Percentiles rank a stretch among this genome's conserved stretches.
Evolutionary conservation across 1,140 invertebrate genomes (phyloP).

Genomic region (Caerostris darwini): DNA sequence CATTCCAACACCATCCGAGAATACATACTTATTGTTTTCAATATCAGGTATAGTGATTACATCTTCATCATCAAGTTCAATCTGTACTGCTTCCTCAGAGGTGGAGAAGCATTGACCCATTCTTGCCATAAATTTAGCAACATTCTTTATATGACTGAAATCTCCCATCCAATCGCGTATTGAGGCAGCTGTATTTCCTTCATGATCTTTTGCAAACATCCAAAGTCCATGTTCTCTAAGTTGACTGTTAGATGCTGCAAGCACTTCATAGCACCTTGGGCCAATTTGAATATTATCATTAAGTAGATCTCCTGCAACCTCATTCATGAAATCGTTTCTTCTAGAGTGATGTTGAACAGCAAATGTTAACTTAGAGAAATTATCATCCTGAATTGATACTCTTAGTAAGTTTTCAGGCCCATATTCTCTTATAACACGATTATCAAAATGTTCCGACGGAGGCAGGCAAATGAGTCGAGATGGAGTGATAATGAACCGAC

Average conservation of each 20-base stretch:
- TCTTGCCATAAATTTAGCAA: conserved; percentile 80
- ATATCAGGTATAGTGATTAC: conserved; percentile 65
- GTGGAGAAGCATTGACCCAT: conserved; percentile 84
- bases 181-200: conserved; percentile 73
- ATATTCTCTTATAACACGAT: conserved; percentile 75
- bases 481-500: conserved; percentile 71
- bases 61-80: conserved; percentile 85
- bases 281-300: conserved; percentile 77
- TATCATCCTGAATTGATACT: conserved; percentile 77
- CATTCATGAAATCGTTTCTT: conserved; percentile 69
- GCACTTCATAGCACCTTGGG: conserved; percentile 78
- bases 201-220: conserved; percentile 79
- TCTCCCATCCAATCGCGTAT: conserved; percentile 80
- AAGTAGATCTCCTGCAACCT: conserved; percentile 68
- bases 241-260: conserved; percentile 80
- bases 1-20: conserved; percentile 80
- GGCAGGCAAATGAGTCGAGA: conserved; percentile 64
- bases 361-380: conserved; percentile 77
- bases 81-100: conserved; percentile 88
- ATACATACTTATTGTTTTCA: conserved; percentile 76
- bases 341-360: conserved; percentile 67
- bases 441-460: conserved; percentile 77
- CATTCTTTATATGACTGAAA: conserved; percentile 79
- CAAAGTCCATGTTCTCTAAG: conserved; percentile 80
- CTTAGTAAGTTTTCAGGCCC: conserved; percentile 67